phyloP scores from a whole-genome alignment of 2,797 vertebrate genomes.

The Acanthurus tractus region DNA sequence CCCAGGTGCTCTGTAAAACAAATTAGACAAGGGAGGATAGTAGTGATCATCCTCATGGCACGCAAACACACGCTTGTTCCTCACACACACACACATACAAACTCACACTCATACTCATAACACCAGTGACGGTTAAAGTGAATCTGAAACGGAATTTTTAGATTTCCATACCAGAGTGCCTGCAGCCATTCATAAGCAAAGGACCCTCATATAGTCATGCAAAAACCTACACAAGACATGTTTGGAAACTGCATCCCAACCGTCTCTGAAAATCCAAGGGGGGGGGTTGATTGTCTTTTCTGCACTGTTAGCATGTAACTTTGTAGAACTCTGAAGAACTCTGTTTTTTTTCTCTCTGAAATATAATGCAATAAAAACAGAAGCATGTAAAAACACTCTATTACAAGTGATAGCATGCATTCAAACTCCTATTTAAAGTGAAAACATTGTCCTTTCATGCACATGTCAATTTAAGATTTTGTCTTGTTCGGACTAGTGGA shows the following conservation, averaged over 20 bases:
- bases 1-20: constrained; percentile 80
- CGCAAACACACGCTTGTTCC: constrained; percentile 34
- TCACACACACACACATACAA: constrained; percentile 29
- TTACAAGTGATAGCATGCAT: no score
- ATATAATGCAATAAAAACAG: neutral
- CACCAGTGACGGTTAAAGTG: constrained; percentile 72
- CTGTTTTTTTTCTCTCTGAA: neutral
- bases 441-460: no score
- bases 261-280: neutral
- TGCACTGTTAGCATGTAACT: neutral
- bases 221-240: constrained; percentile 52
- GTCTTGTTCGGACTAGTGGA: no score
- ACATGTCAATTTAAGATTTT: no score
- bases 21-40: constrained; percentile 79
- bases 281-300: neutral
- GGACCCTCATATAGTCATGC: constrained; percentile 49
- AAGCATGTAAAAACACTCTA: no score
- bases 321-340: no score
- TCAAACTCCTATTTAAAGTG: no score
- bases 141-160: constrained; percentile 60
- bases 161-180: constrained; percentile 72
- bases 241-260: constrained; percentile 16
- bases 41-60: constrained; percentile 52
- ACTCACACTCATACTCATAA: constrained; percentile 12
- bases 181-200: constrained; percentile 71